These are phyloP conservation scores for Odocoileus virginianus DNA, from an alignment of 2,113 vertebrate genomes.

Conservation along the genomic window DNA sequence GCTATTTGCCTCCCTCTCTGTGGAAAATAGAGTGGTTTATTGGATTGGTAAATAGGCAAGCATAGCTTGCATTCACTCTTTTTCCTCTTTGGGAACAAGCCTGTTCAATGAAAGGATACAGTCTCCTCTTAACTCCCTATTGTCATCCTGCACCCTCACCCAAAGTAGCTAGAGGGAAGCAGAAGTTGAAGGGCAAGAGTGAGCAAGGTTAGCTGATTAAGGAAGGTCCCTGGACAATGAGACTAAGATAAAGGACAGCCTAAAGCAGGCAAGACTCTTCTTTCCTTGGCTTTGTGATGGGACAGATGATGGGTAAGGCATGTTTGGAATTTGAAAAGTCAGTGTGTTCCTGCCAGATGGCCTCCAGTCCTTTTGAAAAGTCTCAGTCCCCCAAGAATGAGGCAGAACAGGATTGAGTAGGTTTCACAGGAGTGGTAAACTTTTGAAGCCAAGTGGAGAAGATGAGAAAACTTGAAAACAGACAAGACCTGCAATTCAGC, in stretches of 20 bases:
- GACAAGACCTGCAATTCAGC: not conserved
- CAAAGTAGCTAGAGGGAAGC: not conserved
- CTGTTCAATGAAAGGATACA: not conserved
- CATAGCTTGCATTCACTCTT: not conserved
- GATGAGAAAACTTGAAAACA: conserved; percentile 20
- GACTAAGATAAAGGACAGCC: not conserved
- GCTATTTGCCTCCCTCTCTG: not conserved
- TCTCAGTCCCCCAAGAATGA: not conserved
- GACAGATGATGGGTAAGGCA: not conserved
- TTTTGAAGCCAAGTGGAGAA: not conserved
- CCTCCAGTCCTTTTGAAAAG: not conserved
- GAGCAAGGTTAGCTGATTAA: not conserved
- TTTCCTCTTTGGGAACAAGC: not conserved
- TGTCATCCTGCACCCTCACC: not conserved
- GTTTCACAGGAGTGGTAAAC: not conserved
- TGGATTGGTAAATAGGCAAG: not conserved
- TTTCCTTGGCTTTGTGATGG: not conserved
- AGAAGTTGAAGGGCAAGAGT: not conserved
- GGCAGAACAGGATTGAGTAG: not conserved
- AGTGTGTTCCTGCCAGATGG: not conserved
- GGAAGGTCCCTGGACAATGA: not conserved
- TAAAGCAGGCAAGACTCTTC: not conserved
- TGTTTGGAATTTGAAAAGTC: not conserved
- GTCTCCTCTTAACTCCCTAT: not conserved
- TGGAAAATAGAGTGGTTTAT: not conserved